Base-by-base conservation (phyloP, 92 coral and sea anemone species). In the Isaurus tuberculatus region DNA sequence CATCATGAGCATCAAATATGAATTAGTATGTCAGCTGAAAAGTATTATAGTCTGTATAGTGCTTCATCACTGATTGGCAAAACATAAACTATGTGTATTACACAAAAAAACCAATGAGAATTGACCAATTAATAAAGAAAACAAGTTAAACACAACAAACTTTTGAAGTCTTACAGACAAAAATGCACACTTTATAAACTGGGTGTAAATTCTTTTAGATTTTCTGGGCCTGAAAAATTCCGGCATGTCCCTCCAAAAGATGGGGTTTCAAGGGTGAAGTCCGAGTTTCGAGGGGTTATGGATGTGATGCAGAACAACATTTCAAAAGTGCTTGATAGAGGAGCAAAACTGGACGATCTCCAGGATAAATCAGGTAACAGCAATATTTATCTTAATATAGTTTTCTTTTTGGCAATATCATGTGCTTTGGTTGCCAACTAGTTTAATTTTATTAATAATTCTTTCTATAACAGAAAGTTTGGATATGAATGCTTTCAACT, bases 301-400 rank as follows among this genome's bases (percentile, higher is more conserved):
- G 93, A 89, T 51, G 80, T 94, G 33, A 96, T 96, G 99, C 99
- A 96, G 65, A 89, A 72, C 72, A 96, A 96, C 58, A 96, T 96
- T 63, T 86, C 94, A 36, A 96, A 96, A 74, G 99, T 96, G 25
- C 86, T 96, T 13, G 99, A 97, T 86, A 85, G 99, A 68, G 99
- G 99, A 19, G 36, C 98, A 55, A 97, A 97, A 80, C 65, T 97
- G 55, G 99, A 97, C 22, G 99, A 94, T 77, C 90, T 97, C 25
- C 99, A 97, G 66, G 99, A 97, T 37, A 97, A 97, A 75, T 92
- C 99, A 72, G 99, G 99, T 96, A 84, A 32, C 34, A 2, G 17
- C 0, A 36, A 19, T 17, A 23, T 5, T n/a, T 61, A 2, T 9
- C 0, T 13, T 23, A 6, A 5, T 2, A 3, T 2, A 11, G 4